Evolutionary conservation across 2,113 vertebrate species (phyloP), one percentile per base, ranked within the genome.

Genomic region (Furnarius figulus): DNA sequence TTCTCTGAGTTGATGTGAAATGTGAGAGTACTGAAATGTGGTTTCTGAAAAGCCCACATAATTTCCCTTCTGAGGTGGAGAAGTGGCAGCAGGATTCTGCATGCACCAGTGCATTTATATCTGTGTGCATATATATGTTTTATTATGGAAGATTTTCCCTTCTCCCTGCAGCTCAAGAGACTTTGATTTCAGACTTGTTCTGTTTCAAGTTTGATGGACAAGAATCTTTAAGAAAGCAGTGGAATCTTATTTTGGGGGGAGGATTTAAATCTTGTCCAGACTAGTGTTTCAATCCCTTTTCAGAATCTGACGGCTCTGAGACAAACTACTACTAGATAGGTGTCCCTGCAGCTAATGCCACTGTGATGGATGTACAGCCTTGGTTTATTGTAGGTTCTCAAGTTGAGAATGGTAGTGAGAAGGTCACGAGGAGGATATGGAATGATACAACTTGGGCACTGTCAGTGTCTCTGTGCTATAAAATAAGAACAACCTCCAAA

Each of bases 101-200:
- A 25, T 2, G 3, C 33, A 9, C 0, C 2, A 33, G 1, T 52
- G 8, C 8, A 1, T 18, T 1, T 37, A 5, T 42, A 4, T 21
- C 5, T 47, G 8, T 9, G 6, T 12, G 6, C 5, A 14, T 15
- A 20, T 6, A 4, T 42, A 10, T 19, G 40, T 49, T 92, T 94
- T 25, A 30, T 12, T 78, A 23, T 37, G 70, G 46, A 72, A 47
- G 1, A 1, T 39, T 14, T 50, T 75, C 19, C 12, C 10, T n/a
- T 61, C 42, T 46, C 31, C n/a, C 40, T 85, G 37, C 12, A 18
- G 14, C 7, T 44, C 46, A 67, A 28, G 25, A 39, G 9, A 16
- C 33, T 71, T 85, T 74, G 44, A 70, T 96, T 95, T 89, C 49
- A 86, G 16, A 76, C 30, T 30, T 86, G 1, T 37, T 40, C 35